Conservation (phyloP, 1,140 invertebrate species). For the Drosophila persimilis region DNA sequence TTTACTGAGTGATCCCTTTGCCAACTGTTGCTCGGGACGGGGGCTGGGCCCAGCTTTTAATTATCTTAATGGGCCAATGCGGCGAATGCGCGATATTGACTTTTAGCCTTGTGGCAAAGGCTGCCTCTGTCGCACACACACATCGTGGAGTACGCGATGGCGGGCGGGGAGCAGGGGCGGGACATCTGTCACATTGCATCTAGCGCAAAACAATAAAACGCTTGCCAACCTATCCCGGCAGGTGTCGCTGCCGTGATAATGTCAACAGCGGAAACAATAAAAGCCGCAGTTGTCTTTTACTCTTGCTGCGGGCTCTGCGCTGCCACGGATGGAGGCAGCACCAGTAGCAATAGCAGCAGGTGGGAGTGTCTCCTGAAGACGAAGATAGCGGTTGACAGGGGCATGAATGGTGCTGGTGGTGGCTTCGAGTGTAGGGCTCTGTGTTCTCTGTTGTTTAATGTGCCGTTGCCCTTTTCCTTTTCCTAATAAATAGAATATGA, state of each 20-base stretch:
- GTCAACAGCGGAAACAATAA: slow-evolving; percentile 80
- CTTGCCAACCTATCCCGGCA: slow-evolving; percentile 55
- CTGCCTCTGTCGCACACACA: slow-evolving; percentile 21
- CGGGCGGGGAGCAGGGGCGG: slow-evolving; percentile 3
- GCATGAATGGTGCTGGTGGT: slow-evolving; percentile 6
- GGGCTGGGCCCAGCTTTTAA: slow-evolving; percentile 49
- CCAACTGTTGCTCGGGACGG: slow-evolving; percentile 9
- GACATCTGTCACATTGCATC: slow-evolving; percentile 63
- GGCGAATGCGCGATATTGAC: slow-evolving; percentile 69
- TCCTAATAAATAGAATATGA: slow-evolving; percentile 24
- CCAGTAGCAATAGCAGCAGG: neutral
- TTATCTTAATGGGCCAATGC: slow-evolving; percentile 65
- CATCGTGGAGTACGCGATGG: neutral
- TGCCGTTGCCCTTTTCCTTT: slow-evolving; percentile 21
- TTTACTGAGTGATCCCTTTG: slow-evolving; percentile 50
- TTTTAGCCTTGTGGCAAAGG: slow-evolving; percentile 33
- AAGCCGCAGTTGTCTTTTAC: slow-evolving; percentile 74
- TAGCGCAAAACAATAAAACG: slow-evolving; percentile 68
- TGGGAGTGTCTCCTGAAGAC: slow-evolving; percentile 35
- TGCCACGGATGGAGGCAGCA: slow-evolving; percentile 11
- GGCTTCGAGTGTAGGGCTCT: neutral
- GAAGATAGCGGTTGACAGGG: slow-evolving; percentile 43
- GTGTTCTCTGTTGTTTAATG: slow-evolving; percentile 15
- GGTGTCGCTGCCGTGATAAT: slow-evolving; percentile 76
- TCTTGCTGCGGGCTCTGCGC: slow-evolving; percentile 53